Percentiles rank a stretch among this genome's conserved stretches.
Conservation (phyloP, 2,113 vertebrate species). For the Alectura lathami region DNA sequence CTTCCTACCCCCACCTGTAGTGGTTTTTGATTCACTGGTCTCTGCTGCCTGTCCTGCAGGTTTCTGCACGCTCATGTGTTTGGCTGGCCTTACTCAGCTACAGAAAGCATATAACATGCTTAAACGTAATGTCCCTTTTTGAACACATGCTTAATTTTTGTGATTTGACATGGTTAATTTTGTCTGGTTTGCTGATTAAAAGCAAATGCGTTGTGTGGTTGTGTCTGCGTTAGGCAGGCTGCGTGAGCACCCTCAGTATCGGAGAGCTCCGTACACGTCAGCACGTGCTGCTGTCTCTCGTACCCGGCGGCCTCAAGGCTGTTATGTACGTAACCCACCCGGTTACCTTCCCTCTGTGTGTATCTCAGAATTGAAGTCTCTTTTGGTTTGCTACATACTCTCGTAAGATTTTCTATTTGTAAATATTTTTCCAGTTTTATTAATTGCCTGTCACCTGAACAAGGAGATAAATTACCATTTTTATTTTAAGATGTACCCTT, state of each 20-base stretch:
- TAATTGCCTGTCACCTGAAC: neutral
- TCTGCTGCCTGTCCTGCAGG: neutral
- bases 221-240: neutral
- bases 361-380: neutral
- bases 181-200: neutral
- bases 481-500: neutral
- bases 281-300: neutral
- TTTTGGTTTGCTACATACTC: neutral
- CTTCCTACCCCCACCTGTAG: neutral
- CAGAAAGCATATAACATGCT: neutral
- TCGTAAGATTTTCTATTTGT: neutral
- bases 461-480: neutral
- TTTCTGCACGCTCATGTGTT: neutral
- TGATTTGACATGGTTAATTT: neutral
- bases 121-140: neutral
- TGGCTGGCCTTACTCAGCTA: neutral
- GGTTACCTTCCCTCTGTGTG: neutral
- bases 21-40: neutral
- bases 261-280: neutral
- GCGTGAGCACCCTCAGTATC: rapidly evolving
- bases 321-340: neutral
- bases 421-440: neutral
- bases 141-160: neutral
- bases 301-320: neutral
- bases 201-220: neutral